Base-by-base conservation (phyloP, 92 coral and sea anemone genomes). In the Micromussa lordhowensis region DNA sequence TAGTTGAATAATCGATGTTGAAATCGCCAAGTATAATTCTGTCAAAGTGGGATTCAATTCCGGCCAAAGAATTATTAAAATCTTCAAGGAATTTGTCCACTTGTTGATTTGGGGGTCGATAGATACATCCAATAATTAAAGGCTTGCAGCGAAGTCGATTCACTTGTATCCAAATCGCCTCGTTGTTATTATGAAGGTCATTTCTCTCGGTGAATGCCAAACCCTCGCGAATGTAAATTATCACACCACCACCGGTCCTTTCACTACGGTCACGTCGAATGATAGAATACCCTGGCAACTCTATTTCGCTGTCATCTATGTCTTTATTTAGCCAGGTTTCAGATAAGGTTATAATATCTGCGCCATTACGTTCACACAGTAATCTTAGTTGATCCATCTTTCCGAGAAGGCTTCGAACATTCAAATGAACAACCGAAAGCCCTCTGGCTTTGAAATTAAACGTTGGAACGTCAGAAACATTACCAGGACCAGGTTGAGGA, bases 361-460 rank as follows among this genome's bases (percentile, higher is more conserved):
- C 54, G 54, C 54, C 54, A 49, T 49, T 49, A 11, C 54, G 54
- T 49, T 49, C 54, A 49, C 54, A 49, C 54, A 49, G 11, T 49
- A 49, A 49, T 49, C 54, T 49, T 76, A 71, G 57, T 49, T 78
- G 84, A 89, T 89, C 92, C 92, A 89, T 89, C 63, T 89, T 89
- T 82, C 92, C 92, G 83, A 89, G 85, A 26, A 82, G 92, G 87
- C 92, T 89, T 89, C 92, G 92, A 83, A 83, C 54, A 49, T 49
- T 49, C 54, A 49, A 49, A 49, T 49, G 54, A 49, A 49, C 5
- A 49, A 49, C 54, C 88, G 92, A 88, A 88, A 88, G 88, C 87
- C 92, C 92, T 88, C 92, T 88, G 82, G 92, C 91, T 82, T 88
- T 88, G 88, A 88, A 88, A 57, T 82, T 76, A 26, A 88, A 31